phyloP scores from a whole-genome alignment of 1,140 invertebrate species.

The Drosophila prosaltans region DNA sequence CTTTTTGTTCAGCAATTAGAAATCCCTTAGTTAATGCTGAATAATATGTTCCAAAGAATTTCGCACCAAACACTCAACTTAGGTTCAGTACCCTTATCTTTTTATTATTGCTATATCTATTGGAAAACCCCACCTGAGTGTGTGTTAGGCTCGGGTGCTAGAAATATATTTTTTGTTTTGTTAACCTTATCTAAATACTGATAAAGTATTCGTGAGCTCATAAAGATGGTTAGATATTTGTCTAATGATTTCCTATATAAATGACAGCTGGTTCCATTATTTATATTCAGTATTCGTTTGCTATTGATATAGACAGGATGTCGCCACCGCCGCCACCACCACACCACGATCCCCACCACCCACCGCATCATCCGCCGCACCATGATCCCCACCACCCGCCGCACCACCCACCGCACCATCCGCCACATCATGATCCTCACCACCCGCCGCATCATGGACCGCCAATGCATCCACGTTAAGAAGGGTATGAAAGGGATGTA shows the following conservation, averaged over 20 bases:
- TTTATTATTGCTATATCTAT: not conserved
- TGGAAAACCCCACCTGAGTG: slow-evolving; percentile 4
- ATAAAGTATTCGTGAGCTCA: slow-evolving; percentile 7
- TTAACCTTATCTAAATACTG: slow-evolving; percentile 8
- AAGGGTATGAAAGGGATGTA: not conserved
- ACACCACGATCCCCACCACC: slow-evolving; percentile 27
- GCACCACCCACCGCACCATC: slow-evolving; percentile 16
- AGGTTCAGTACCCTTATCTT: not conserved
- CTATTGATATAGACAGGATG: slow-evolving; percentile 26
- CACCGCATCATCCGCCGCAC: slow-evolving; percentile 20
- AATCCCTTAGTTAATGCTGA: no score
- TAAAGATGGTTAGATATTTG: not conserved
- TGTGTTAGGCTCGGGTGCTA: slow-evolving; percentile 2
- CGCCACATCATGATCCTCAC: slow-evolving; percentile 28
- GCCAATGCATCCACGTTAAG: slow-evolving; percentile 35
- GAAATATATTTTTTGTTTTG: slow-evolving; percentile 1
- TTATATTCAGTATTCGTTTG: slow-evolving; percentile 19
- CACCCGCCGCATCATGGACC: slow-evolving; percentile 33
- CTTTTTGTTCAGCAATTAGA: no score
- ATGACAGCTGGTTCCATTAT: not conserved
- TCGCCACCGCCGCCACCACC: slow-evolving; percentile 42
- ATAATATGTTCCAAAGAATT: not conserved
- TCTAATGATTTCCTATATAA: slow-evolving; percentile 21
- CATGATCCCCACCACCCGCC: slow-evolving; percentile 28
- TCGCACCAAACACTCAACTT: not conserved